Conservation (phyloP, 1,140 invertebrate species). For the Cecropterus lyciades region DNA sequence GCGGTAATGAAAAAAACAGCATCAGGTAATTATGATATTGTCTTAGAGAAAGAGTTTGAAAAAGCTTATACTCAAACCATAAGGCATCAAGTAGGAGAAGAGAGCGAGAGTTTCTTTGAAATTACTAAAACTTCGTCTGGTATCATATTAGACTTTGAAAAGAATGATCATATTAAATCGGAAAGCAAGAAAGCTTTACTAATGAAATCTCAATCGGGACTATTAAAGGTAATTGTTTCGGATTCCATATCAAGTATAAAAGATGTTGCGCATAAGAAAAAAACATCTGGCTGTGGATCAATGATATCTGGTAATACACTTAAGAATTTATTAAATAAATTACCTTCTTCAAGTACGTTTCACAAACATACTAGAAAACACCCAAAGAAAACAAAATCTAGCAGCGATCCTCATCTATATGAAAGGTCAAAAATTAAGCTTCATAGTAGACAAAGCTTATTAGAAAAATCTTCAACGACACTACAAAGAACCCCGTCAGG, state of each 20-base stretch:
- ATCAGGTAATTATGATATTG: slow-evolving; percentile 55
- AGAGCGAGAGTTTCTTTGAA: slow-evolving; percentile 42
- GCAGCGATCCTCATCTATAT: slow-evolving; percentile 52
- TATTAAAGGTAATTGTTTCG: slow-evolving; percentile 53
- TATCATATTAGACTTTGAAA: slow-evolving; percentile 48
- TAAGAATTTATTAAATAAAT: slow-evolving; percentile 36
- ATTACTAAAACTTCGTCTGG: slow-evolving; percentile 47
- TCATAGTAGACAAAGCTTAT: slow-evolving; percentile 37
- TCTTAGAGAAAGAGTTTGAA: slow-evolving; percentile 70
- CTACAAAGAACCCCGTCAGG: slow-evolving; percentile 51
- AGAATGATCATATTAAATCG: slow-evolving; percentile 16
- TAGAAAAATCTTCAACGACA: slow-evolving; percentile 38
- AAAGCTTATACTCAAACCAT: slow-evolving; percentile 48
- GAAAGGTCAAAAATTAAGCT: slow-evolving; percentile 43
- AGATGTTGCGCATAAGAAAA: slow-evolving; percentile 21
- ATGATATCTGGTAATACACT: slow-evolving; percentile 38
- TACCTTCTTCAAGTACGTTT: slow-evolving; percentile 24
- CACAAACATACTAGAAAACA: slow-evolving; percentile 31
- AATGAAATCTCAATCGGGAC: slow-evolving; percentile 53
- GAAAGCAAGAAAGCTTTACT: slow-evolving; percentile 49
- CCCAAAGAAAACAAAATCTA: slow-evolving; percentile 35
- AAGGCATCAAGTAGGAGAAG: slow-evolving; percentile 40
- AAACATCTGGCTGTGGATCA: slow-evolving; percentile 20
- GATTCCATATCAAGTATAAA: slow-evolving; percentile 30
- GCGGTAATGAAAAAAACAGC: slow-evolving; percentile 48